Evolutionary conservation across 2,888 invertebrate genomes (phyloP), one percentile per base, ranked within the genome.

Genomic region (Orthonevra nobilis): DNA sequence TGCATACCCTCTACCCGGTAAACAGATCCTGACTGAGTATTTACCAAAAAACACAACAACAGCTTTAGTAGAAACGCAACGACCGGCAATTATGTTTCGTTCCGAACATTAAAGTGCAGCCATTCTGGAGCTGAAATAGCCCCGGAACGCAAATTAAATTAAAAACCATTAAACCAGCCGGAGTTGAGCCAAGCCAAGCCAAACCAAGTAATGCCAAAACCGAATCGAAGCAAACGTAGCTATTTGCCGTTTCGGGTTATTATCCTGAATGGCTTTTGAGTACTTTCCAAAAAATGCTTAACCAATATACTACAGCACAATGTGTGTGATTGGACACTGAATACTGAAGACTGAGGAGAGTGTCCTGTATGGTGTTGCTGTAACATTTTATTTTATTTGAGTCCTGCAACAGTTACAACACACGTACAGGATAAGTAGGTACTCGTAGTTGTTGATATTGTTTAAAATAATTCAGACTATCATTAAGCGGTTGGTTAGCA

Each of bases 91-190:
- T 79, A 79, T 56, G 79, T 68, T 79, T 56, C 79, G 73, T 79
- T 73, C 66, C 66, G 61, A 56, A 68, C 79, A 68, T 73, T 79
- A 79, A 79, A 79, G 79, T 66, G 66, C 66, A 68, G 73, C 79
- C 79, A 79, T 73, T 66, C 34, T 66, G 72, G 64, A 66, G 30
- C 68, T 38, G 63, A 34, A 81, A 77, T 61, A 77, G 77, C 82
- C 82, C 81, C 82, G 77, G 77, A 82, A 81, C 82, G 81, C 82
- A 82, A 82, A 82, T 82, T 82, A 82, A 82, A 82, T 82, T 82
- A 82, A 82, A 82, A 82, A 82, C 81, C 82, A 82, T 82, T 81
- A 82, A 81, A 77, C 81, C 73, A 66, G 52, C 69, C 81, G n/a
- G n/a, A n/a, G n/a, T n/a, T n/a, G n/a, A n/a, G n/a, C n/a, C n/a